These are phyloP conservation scores for Oncorhynchus gorbuscha DNA, from an alignment of 2,113 vertebrate genomes.

Conservation along the genomic window DNA sequence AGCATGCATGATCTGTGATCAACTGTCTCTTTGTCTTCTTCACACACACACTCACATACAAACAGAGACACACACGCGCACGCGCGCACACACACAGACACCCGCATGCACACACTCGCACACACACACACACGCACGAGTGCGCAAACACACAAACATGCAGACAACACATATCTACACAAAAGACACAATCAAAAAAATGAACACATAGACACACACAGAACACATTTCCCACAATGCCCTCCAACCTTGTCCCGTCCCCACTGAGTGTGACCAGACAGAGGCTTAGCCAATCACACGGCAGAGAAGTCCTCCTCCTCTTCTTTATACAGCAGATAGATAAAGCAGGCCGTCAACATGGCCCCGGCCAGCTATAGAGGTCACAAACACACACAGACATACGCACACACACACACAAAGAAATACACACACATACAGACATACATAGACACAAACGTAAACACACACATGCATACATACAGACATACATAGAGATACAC, in stretches of 20 bases:
- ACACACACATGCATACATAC: background rate
- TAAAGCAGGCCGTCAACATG: constrained; percentile 72
- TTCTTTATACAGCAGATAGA: constrained; percentile 77
- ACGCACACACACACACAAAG: background rate
- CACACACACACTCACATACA: background rate
- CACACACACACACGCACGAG: no score
- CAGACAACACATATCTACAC: background rate
- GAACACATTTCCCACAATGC: constrained; percentile 24
- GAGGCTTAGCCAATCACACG: constrained; percentile 58
- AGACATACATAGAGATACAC: no score
- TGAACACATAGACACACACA: background rate
- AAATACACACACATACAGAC: no score
- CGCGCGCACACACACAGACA: no score
- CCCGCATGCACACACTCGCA: no score
- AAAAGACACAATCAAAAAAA: background rate
- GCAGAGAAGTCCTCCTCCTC: constrained; percentile 65
- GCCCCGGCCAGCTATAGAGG: constrained; percentile 67
- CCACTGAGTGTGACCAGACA: constrained; percentile 56
- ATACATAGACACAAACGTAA: no score
- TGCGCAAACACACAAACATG: no score
- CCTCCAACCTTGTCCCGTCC: constrained; percentile 60
- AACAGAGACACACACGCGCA: background rate
- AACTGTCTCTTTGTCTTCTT: background rate
- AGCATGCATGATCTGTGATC: background rate
- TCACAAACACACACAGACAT: constrained; percentile 20